These are phyloP conservation scores for Alexandromys oeconomus DNA, from an alignment of 2,797 vertebrate species.

Conservation along the genomic window DNA sequence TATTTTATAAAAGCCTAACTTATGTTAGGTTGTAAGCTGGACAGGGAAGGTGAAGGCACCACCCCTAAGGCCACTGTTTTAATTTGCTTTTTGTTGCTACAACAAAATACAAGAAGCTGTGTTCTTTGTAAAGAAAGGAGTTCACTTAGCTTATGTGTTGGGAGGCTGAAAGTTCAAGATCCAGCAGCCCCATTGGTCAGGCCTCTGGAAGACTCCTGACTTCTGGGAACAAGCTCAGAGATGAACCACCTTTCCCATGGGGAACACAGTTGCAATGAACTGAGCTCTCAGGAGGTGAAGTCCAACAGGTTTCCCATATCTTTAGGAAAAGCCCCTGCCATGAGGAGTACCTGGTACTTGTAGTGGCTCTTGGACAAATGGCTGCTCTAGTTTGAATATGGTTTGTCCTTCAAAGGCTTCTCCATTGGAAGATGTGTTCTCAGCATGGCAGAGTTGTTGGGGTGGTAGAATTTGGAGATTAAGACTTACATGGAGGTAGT, in stretches of 20 bases:
- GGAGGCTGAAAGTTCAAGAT: background rate
- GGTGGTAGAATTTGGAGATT: background rate
- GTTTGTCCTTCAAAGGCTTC: background rate
- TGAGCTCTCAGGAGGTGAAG: background rate
- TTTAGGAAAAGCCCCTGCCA: background rate
- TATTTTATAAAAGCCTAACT: background rate
- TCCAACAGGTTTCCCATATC: background rate
- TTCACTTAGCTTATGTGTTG: background rate
- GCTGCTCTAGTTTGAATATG: no score
- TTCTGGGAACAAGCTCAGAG: background rate
- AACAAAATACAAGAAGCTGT: background rate
- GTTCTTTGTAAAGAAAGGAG: background rate
- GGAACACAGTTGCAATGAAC: background rate
- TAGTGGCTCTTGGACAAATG: background rate
- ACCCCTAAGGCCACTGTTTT: background rate
- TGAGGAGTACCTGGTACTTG: background rate
- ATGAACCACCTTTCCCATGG: background rate
- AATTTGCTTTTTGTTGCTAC: background rate
- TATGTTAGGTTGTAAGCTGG: background rate
- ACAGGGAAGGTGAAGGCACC: background rate
- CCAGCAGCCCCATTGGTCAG: background rate
- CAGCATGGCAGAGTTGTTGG: fast-evolving
- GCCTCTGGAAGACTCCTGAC: background rate
- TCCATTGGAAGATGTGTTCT: background rate
- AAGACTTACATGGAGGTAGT: background rate